Evolutionary conservation across 2,797 vertebrate species (phyloP), one percentile per base, ranked within the genome.

Genomic region (Enteromius thamalakanensis): DNA sequence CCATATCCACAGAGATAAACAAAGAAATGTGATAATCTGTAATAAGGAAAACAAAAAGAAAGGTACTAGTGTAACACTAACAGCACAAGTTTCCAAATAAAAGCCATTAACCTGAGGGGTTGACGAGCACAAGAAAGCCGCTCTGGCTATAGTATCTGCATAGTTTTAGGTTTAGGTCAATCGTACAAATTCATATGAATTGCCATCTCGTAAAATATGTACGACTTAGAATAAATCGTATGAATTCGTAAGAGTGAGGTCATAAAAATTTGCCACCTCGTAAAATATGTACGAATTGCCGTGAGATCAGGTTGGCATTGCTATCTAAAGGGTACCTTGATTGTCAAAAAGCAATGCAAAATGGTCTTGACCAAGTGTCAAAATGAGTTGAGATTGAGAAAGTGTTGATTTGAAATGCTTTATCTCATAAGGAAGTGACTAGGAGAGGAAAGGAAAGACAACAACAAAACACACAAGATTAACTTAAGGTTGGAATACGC

Each of bases 31-130:
- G 40, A 47, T 34, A 23, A 23, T 76, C 32, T 17, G 51, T 4
- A 23, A 40, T 55, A 6, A 23, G 12, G 11, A 12, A 23, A 37
- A 15, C 21, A 9, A 76, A 37, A 34, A 75, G 6, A 74, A 74
- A 53, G 32, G 2, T 10, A 53, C 47, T 72, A 6, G 19, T n/a
- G 29, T 53, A 11, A 53, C 10, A n/a, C 49, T 0, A n/a, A 26
- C 12, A 8, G 6, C 23, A 26, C 45, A 64, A 42, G 70, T 72
- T 32, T 74, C 7, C 68, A 45, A 45, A 81, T 72, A 26, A 69
- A 68, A 42, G 29, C 3, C 26, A 55, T 45, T 81, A 58, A 84
- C n/a, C 34, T 45, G 42, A 68, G 40, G 72, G 72, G 72, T 77
- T 4, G 21, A 65, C 45, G 55, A 68, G 32, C 75, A 45, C 78